Conservation (phyloP, 2,797 vertebrate genomes). For the Labroides dimidiatus region DNA sequence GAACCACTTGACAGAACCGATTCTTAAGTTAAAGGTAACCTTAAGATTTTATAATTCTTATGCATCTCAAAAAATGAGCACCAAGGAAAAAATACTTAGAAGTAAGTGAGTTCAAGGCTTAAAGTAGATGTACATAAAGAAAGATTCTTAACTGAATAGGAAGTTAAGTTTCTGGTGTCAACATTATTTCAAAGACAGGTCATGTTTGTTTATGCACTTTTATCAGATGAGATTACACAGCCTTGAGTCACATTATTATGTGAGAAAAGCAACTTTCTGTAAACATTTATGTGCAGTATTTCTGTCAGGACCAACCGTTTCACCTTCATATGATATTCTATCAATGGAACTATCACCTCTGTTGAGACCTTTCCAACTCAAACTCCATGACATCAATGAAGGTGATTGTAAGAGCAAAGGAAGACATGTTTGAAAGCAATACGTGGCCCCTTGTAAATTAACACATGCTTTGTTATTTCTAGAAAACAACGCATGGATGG, state of each 20-base stretch:
- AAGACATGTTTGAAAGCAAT: conserved; percentile 37
- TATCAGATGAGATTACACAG: conserved; percentile 2
- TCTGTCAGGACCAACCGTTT: conserved; percentile 1
- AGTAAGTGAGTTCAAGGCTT: no score
- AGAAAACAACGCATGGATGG: conserved; percentile 54
- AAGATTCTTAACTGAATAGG: conserved; percentile 9
- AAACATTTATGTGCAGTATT: not conserved
- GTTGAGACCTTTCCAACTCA: conserved; percentile 5
- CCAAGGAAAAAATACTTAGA: no score
- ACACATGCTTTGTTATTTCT: conserved; percentile 68
- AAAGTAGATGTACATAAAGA: conserved; percentile 35
- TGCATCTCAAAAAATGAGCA: conserved; percentile 9
- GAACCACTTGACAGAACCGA: no score
- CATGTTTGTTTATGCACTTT: conserved; percentile 20
- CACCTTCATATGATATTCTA: conserved; percentile 18
- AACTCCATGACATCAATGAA: conserved; percentile 28
- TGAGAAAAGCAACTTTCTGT: conserved; percentile 12
- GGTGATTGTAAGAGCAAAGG: conserved; percentile 15
- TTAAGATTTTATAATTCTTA: conserved; percentile 27
- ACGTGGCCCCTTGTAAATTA: conserved; percentile 68
- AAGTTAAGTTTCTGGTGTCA: not conserved
- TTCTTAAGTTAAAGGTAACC: not conserved
- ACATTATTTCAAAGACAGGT: conserved; percentile 20
- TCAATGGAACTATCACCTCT: conserved; percentile 1
- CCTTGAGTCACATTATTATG: not conserved